Evolutionary conservation across 2,113 vertebrate species (phyloP).

Genomic region (Etheostoma cragini): DNA sequence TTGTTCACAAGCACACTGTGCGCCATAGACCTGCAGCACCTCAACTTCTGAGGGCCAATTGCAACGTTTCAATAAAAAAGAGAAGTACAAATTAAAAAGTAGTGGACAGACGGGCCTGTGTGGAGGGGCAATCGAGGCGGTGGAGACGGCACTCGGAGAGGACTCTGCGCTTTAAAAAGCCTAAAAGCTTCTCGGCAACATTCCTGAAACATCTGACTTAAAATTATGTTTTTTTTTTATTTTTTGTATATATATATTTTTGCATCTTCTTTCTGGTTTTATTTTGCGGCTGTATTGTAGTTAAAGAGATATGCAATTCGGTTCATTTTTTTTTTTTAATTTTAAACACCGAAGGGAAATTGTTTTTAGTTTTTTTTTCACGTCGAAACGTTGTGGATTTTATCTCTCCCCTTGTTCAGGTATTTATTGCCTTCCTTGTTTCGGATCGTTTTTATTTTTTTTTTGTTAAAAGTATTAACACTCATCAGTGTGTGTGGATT

Average conservation of each 20-base stretch:
- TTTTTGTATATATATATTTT: constrained; percentile 1
- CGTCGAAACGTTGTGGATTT: constrained; percentile 67
- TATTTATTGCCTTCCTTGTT: constrained; percentile 75
- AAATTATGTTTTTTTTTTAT: constrained; percentile 37
- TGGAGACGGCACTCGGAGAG: constrained; percentile 5
- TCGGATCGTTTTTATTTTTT: neutral
- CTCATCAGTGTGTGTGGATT: constrained; percentile 61
- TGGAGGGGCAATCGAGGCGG: constrained; percentile 60
- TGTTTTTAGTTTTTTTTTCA: constrained; percentile 28
- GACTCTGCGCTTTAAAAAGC: constrained; percentile 28
- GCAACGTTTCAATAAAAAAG: neutral
- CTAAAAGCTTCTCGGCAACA: constrained; percentile 73
- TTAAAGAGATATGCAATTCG: constrained; percentile 9
- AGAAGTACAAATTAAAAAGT: neutral
- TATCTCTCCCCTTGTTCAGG: constrained; percentile 71
- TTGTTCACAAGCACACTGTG: constrained; percentile 94
- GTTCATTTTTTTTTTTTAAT: constrained; percentile 39
- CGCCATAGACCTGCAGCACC: constrained; percentile 89
- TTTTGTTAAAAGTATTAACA: constrained; percentile 15
- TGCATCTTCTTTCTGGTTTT: constrained; percentile 35
- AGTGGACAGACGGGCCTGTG: constrained; percentile 8
- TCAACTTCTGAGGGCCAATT: constrained; percentile 85
- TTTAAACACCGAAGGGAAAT: constrained; percentile 55
- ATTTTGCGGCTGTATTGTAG: constrained; percentile 47
- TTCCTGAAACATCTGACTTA: constrained; percentile 72